Conservation (phyloP, 2,797 vertebrate species). For the Acestrorhynchus altus region DNA sequence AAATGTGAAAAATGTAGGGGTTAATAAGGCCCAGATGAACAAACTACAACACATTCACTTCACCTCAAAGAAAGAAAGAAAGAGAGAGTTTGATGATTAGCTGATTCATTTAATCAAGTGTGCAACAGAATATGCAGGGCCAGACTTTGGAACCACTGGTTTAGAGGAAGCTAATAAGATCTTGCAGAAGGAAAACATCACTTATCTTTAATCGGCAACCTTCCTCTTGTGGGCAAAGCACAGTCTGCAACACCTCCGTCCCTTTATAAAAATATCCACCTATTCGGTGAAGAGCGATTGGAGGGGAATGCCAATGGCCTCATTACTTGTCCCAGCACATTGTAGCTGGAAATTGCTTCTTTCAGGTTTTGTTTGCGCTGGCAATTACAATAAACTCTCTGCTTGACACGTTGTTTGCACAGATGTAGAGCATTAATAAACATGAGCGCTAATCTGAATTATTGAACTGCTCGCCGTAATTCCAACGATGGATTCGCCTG, state of each 20-base stretch:
- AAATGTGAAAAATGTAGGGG: neutral
- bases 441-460: conserved; percentile 99
- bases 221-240: conserved; percentile 84
- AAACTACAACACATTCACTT: neutral
- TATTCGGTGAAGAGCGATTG: conserved; percentile 86
- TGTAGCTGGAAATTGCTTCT: conserved; percentile 99
- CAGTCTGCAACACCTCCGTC: conserved; percentile 93
- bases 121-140: neutral
- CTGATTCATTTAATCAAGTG: neutral
- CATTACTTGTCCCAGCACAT: conserved; percentile 99
- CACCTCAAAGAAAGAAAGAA: neutral
- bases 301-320: conserved; percentile 97
- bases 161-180: conserved; percentile 67
- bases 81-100: neutral
- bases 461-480: conserved; percentile 98
- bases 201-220: conserved; percentile 97
- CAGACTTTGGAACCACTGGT: neutral
- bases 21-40: neutral
- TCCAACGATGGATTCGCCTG: conserved; percentile 92
- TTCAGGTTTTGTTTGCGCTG: conserved; percentile 99
- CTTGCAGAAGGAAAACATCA: conserved; percentile 85
- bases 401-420: conserved; percentile 99
- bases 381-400: conserved; percentile 99
- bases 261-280: conserved; percentile 96
- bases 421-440: conserved; percentile 99